Base-by-base conservation (phyloP, 2,113 vertebrate species). In the Pungitius pungitius region DNA sequence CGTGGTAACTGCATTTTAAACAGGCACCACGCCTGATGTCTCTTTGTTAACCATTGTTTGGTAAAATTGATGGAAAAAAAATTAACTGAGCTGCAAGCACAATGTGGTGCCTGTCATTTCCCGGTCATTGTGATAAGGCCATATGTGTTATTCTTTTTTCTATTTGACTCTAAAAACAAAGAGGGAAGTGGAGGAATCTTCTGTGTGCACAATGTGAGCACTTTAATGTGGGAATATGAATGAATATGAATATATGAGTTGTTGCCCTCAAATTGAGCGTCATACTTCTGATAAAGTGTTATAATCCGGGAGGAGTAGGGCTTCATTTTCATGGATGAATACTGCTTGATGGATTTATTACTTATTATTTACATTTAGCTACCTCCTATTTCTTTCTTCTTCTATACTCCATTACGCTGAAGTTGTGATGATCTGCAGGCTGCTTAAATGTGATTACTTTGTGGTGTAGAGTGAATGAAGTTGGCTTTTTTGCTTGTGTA, bases 1-100 rank as follows among this genome's bases (percentile, higher is more conserved):
- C 87, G 91, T 91, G 87, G 92, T 37, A 87, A 93, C 93, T 71
- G 83, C 57, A 87, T 89, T 77, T 91, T 88, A 88, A 87, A 90
- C 81, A 85, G 77, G 60, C 78, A 70, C 33, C 33, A 35, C 24
- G 70, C 64, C 77, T 82, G 70, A 84, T 72, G 77, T 65, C 75
- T 85, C 63, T 75, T 83, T 89, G 74, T 88, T 86, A 82, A 76
- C 64, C 43, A 51, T 88, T 66, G 58, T 82, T 60, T 72, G 43
- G 68, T 78, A 42, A 61, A 49, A 63, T 15, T 39, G 40, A 42
- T 65, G 60, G 52, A 65, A 54, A 69, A 24, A 51, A 22, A 52
- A 26, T 1, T 47, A 69, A 68, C 27, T n/a, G 57, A 11, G 47
- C 65, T 64, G 66, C 14, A 58, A 76, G 62, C 66, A 20, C 69